These are phyloP conservation scores for Gorilla gorilla DNA, from an alignment of 2,113 vertebrate genomes.

Conservation along the genomic window DNA sequence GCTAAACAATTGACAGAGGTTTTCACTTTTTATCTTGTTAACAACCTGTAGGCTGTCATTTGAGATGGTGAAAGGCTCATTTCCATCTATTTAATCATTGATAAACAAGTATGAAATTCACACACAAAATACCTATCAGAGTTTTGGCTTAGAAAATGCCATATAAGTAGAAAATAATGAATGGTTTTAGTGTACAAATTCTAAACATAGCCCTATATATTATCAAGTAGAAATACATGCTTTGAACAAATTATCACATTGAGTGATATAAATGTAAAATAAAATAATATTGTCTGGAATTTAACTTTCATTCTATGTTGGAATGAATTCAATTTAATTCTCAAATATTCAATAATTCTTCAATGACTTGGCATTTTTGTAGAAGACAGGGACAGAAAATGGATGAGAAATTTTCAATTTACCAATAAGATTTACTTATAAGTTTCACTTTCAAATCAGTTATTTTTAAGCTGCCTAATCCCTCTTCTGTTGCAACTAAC, in stretches of 20 bases:
- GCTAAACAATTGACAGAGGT: background rate
- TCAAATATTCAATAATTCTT: slow-evolving; percentile 15
- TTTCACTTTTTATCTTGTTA: background rate
- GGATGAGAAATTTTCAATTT: background rate
- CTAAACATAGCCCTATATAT: background rate
- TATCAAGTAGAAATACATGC: background rate
- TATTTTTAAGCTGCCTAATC: background rate
- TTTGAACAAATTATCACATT: background rate
- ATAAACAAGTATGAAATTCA: background rate
- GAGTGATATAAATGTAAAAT: background rate
- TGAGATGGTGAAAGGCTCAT: background rate
- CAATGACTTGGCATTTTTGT: background rate
- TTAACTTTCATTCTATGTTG: slow-evolving; percentile 2
- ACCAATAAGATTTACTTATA: background rate
- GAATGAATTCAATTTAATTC: background rate
- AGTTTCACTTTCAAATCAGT: background rate
- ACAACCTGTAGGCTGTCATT: background rate
- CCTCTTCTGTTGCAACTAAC: background rate
- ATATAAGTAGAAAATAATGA: background rate
- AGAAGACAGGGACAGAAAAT: background rate
- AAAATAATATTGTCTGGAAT: background rate
- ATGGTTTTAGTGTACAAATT: background rate
- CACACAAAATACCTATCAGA: background rate
- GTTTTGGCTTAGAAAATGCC: background rate
- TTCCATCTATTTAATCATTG: background rate